Conservation (phyloP, 1,140 invertebrate genomes). For the Pseudomyrmex pallidus region DNA sequence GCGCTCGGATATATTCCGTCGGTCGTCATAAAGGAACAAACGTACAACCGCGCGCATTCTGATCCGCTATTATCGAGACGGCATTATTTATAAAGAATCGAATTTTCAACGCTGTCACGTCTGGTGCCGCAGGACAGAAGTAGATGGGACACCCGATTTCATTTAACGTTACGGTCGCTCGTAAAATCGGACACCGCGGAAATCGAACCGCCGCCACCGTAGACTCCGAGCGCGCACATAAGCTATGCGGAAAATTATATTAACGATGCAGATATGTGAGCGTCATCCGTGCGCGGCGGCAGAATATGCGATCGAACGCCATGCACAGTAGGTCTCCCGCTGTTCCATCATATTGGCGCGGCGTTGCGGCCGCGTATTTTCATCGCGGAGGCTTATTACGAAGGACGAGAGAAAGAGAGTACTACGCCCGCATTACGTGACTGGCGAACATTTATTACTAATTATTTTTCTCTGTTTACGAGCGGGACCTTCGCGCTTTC, state of each 20-base stretch:
- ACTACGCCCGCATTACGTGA: constrained; percentile 28
- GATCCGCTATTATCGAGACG: constrained; percentile 56
- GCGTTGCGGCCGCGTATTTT: constrained; percentile 31
- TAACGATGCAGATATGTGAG: not conserved
- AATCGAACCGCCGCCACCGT: constrained; percentile 14
- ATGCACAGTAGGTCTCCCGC: not conserved
- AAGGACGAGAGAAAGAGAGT: not conserved
- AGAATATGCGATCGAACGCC: constrained; percentile 38
- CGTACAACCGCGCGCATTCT: constrained; percentile 25
- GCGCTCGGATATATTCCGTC: not conserved
- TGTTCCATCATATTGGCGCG: constrained; percentile 36
- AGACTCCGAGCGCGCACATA: not conserved
- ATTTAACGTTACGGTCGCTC: constrained; percentile 59
- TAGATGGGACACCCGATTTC: constrained; percentile 27
- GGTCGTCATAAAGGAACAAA: constrained; percentile 17
- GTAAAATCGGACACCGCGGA: constrained; percentile 54
- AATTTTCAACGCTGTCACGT: constrained; percentile 49
- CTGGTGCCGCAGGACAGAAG: not conserved
- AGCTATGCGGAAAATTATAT: constrained; percentile 15
- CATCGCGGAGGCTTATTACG: constrained; percentile 24
- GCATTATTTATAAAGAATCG: constrained; percentile 55
- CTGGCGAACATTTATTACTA: constrained; percentile 60
- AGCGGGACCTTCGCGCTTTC: constrained; percentile 21
- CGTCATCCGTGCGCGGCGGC: not conserved
- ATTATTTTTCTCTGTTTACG: constrained; percentile 67